Evolutionary conservation across 2,113 vertebrate genomes (phyloP), one percentile per base, ranked within the genome.

Genomic region (Rhadina sibilatrix): DNA sequence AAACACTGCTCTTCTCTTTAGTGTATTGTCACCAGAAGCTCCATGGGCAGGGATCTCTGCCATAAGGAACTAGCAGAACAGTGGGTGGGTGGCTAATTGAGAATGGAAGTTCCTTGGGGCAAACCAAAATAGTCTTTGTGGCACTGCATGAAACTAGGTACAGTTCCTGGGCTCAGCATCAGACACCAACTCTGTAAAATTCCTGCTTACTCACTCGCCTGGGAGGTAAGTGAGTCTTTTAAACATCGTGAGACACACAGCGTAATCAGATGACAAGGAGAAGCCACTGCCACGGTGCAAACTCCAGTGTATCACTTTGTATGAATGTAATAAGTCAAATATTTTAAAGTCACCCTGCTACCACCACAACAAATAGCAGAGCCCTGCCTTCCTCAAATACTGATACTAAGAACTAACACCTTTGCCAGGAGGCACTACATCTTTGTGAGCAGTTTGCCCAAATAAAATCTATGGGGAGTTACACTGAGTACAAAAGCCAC

Each of bases 21-120:
- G 54, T n/a, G 49, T 65, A 69, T 87, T 90, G 82, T 80, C 84
- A 90, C 91, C 53, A 85, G 92, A 69, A 95, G 81, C 82, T 85
- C 70, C 8, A 30, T 4, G 6, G 91, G 60, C 87, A 94, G 79
- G 47, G 75, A 86, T 80, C 63, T 88, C 70, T 91, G 78, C 77
- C 65, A 53, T 95, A 89, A 89, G 71, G 89, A 76, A 30, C 65
- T 49, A 37, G 28, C 84, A 83, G 87, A 96, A 80, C 44, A 61
- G 83, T 1, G 0, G 50, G 87, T 93, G 85, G 93, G 89, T 0
- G 12, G 68, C 75, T 83, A 94, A 83, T 70, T 87, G 75, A 89
- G 81, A 93, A 89, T 82, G 61, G 69, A 91, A 84, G 37, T 85
- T 87, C 83, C 70, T 83, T 65, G 54, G 72, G 57, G 75, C 59